Base-by-base conservation (phyloP, 2,113 vertebrate species). In the Etia nguti region DNA sequence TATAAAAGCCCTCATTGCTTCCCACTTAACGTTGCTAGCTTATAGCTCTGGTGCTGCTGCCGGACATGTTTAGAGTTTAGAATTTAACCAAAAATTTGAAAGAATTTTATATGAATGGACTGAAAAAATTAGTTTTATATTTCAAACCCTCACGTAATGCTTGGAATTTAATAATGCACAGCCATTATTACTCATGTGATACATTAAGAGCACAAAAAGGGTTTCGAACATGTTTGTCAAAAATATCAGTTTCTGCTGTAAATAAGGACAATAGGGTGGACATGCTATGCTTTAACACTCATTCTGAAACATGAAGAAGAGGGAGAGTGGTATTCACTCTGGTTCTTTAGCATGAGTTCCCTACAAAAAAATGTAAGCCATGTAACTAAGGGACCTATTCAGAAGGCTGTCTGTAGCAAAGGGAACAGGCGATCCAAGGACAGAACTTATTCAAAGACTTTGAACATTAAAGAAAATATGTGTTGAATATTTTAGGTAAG, bases 391-490 rank as follows among this genome's bases (percentile, higher is more conserved):
- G 41, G 5, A 1, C 11, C 5, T 13, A 12, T 43, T 43, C 41
- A 43, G 18, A 6, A 46, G 59, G 34, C 8, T 13, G 10, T 65
- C 34, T 65, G 34, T 65, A 38, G 38, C 2, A 22, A 15, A 11
- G 10, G 34, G 60, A 38, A 8, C 34, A 36, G 34, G 60, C 0
- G 2, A 22, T 38, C 31, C 60, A 13, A n/a, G 34, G 60, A 65
- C 38, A 20, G 6, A 3, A 1, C 6, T 68, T 3, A 22, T 38
- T 68, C 20, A 12, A 12, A 22, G 4, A 65, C 34, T 65, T 65
- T n/a, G 34, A 38, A 12, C 60, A 65, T 65, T 3, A 65, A 65
- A 0, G 0, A 38, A 38, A 38, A 38, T 36, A 6, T n/a, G 15
- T 60, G 60, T 65, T 38, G 10, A 65, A 38, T n/a, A 0, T 65